Conservation (phyloP, 2,888 invertebrate species). For the Blastobasis lacticolella region DNA sequence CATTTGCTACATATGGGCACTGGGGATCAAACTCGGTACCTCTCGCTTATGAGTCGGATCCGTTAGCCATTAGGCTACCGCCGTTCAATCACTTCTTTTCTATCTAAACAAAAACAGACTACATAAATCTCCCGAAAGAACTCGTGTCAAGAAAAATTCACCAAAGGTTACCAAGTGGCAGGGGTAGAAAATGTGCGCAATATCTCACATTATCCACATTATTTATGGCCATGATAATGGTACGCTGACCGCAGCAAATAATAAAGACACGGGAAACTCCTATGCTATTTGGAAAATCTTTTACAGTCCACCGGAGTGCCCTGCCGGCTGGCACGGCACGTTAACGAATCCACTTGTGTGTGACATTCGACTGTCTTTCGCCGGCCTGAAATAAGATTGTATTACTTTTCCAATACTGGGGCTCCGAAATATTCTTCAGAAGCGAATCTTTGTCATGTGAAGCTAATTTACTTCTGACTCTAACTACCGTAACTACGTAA, state of each 20-base stretch:
- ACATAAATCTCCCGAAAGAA: too few species aligned
- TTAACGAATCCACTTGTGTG: constrained; percentile 33
- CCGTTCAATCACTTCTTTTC: too few species aligned
- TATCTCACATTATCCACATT: background rate
- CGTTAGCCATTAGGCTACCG: too few species aligned
- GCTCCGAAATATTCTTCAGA: background rate
- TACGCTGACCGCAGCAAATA: constrained; percentile 1
- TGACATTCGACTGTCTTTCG: background rate
- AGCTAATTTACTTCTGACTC: too few species aligned
- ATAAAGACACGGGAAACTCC: background rate
- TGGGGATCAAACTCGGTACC: too few species aligned
- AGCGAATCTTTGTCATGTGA: too few species aligned
- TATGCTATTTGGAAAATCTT: constrained; percentile 28
- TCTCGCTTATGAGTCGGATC: too few species aligned
- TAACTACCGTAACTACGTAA: too few species aligned
- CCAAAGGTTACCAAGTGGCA: background rate
- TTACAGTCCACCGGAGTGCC: constrained; percentile 27
- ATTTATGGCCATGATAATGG: constrained; percentile 4
- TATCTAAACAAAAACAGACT: too few species aligned
- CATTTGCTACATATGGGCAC: too few species aligned
- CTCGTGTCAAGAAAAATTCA: too few species aligned
- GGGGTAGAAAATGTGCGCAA: background rate
- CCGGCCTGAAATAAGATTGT: background rate
- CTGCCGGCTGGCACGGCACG: constrained; percentile 12
- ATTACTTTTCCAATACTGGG: background rate